These are phyloP conservation scores for Toxostoma redivivum DNA, from an alignment of 2,113 vertebrate genomes.

Conservation along the genomic window DNA sequence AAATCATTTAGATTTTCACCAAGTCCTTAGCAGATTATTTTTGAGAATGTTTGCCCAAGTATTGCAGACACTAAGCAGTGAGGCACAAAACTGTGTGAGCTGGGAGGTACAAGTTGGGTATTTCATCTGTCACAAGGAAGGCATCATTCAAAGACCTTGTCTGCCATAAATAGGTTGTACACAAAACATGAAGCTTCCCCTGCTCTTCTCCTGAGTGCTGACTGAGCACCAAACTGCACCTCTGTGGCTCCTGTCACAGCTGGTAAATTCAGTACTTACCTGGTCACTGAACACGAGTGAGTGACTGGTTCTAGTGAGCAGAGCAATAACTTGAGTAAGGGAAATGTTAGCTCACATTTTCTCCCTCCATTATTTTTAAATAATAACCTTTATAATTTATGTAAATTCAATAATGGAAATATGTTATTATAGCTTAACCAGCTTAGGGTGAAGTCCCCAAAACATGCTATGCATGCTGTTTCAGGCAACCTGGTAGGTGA, in stretches of 20 bases:
- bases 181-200: not conserved
- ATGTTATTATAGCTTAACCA: not conserved
- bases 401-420: not conserved
- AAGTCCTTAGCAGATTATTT: not conserved
- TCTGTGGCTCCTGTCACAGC: not conserved
- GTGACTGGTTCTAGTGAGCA: not conserved
- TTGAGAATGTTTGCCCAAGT: not conserved
- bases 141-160: not conserved
- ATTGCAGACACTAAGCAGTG: not conserved
- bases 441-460: not conserved
- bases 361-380: not conserved
- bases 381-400: not conserved
- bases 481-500: not conserved
- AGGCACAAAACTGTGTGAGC: not conserved
- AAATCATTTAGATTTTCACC: not conserved
- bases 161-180: not conserved
- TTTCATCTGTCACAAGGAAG: not conserved
- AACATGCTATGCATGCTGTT: not conserved
- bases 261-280: not conserved
- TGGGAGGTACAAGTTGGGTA: not conserved
- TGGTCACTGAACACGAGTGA: not conserved
- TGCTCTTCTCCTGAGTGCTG: not conserved
- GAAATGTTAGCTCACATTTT: not conserved
- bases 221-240: not conserved
- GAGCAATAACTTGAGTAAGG: not conserved